Conservation (phyloP, 2,888 invertebrate genomes). For the Drosophila rubida region DNA sequence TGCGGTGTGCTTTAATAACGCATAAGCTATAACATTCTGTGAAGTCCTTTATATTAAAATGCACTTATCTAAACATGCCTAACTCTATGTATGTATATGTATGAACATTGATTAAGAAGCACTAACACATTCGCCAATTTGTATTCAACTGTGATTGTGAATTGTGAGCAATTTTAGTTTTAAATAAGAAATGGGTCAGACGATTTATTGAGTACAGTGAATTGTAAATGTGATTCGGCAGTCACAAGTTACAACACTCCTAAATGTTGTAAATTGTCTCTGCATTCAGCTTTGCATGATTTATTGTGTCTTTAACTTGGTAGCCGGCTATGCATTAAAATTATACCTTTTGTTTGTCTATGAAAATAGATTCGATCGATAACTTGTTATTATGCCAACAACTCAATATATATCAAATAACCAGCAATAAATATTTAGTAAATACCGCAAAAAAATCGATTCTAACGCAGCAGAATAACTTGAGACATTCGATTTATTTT, state of each 20-base stretch:
- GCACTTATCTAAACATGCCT: neutral
- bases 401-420: neutral
- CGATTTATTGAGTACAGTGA: neutral
- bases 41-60: neutral
- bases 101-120: neutral
- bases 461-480: no score
- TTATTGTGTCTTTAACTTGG: neutral
- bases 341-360: neutral
- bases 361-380: neutral
- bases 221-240: neutral
- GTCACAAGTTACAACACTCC: neutral
- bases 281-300: neutral
- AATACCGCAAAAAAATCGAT: neutral
- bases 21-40: neutral
- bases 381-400: neutral
- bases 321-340: neutral
- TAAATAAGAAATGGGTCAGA: slow-evolving; percentile 5
- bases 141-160: neutral
- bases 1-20: neutral
- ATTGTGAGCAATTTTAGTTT: neutral
- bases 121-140: neutral
- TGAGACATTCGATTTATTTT: neutral
- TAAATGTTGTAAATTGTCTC: neutral
- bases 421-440: neutral
- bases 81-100: neutral